Base-by-base conservation (phyloP, 2,113 vertebrate genomes). In the Osmerus mordax region DNA sequence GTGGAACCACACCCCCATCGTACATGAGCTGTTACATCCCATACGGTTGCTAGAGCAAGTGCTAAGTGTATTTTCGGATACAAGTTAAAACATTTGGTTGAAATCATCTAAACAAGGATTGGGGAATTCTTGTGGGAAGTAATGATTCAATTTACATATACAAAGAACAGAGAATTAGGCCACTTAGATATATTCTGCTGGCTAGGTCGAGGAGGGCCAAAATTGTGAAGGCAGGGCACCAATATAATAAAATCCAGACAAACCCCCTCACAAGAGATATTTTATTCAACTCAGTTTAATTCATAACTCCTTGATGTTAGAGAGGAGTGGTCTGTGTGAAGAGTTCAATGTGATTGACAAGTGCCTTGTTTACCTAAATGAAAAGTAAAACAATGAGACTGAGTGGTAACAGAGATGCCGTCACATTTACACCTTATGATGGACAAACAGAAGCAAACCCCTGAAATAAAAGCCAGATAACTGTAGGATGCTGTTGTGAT, bases 231-330 rank as follows among this genome's bases (percentile, higher is more conserved):
- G 41, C 9, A 9, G 9, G 9, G 41, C 9, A 47, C 41, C 41
- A 47, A 47, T 47, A 47, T 47, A 47, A 47, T 47, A 47, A 47
- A 36, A 47, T 47, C 41, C 41, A 47, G 41, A 47, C 41, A 47
- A 47, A 47, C 41, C 41, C 41, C 41, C 41, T 47, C 41, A 47
- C 41, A 47, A 47, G 41, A 47, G 41, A 47, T 5, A 47, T 36
- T 21, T n/a, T 29, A 29, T 56, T 56, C 6, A 29, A 69, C 19
- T 18, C 19, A 69, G 63, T 82, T 87, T 80, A 73, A 80, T 83
- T 87, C 73, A 70, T 56, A 80, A 75, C 59, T 59, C 65, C 47
- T 72, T 69, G 71, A 25, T 28, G 74, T 76, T 68, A 53, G 66
- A 75, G 51, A 60, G 68, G 56, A 29, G 68, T 67, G 53, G 19